These are phyloP conservation scores for Stomatorhinus ivindoensis DNA, from an alignment of 2,113 vertebrate genomes.

Conservation along the genomic window DNA sequence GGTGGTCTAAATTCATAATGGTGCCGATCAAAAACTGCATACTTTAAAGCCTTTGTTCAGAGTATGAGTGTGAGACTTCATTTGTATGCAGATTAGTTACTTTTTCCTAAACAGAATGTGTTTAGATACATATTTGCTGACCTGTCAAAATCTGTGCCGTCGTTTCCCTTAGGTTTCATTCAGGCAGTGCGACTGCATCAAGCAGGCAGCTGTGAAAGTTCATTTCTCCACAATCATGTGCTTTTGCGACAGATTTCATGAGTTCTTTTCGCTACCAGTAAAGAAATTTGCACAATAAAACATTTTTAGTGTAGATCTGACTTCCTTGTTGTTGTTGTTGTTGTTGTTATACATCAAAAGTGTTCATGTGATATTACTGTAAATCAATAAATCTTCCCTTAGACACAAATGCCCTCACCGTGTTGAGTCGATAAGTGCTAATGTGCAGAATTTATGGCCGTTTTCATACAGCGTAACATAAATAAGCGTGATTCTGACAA, in stretches of 20 bases:
- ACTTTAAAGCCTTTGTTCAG: neutral
- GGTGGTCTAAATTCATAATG: neutral
- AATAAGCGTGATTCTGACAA: slow-evolving; percentile 2
- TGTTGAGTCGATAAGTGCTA: neutral
- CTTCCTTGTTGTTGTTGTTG: neutral
- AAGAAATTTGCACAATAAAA: neutral
- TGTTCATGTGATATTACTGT: neutral
- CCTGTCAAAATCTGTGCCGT: neutral
- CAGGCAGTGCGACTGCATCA: neutral
- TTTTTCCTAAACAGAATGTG: neutral
- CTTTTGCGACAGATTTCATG: neutral
- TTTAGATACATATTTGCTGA: neutral
- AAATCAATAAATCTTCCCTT: neutral
- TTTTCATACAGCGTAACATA: neutral
- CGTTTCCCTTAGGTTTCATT: neutral
- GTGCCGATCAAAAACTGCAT: neutral
- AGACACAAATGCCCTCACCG: neutral
- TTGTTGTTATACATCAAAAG: neutral
- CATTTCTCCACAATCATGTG: neutral
- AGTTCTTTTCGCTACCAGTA: neutral
- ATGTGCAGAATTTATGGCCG: neutral
- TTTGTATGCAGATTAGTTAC: neutral
- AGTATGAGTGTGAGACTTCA: neutral
- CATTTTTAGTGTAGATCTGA: neutral
- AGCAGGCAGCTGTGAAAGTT: neutral